Evolutionary conservation across 2,113 vertebrate genomes (phyloP).

Genomic region (Otis tarda): DNA sequence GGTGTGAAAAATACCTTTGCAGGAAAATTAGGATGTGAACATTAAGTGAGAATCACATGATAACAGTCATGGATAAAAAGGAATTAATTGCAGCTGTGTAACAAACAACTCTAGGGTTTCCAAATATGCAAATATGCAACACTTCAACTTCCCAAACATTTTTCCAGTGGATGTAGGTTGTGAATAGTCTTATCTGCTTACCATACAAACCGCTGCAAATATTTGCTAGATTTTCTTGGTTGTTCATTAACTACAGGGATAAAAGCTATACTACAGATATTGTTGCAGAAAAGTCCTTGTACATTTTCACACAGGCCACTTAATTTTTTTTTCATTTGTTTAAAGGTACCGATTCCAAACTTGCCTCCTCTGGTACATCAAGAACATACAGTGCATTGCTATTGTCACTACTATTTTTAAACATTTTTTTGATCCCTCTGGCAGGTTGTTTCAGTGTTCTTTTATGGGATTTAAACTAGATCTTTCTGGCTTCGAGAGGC

Average conservation of each 20-base stretch:
- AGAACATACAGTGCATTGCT: conserved; percentile 33
- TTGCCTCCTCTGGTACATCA: conserved; percentile 6
- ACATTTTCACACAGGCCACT: not conserved
- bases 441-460: conserved; percentile 40
- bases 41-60: not conserved
- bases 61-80: not conserved
- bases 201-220: not conserved
- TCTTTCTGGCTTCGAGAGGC: conserved; percentile 33
- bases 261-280: not conserved
- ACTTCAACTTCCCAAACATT: not conserved
- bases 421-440: conserved; percentile 44
- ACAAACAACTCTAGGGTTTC: not conserved
- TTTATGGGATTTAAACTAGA: conserved; percentile 60
- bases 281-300: not conserved
- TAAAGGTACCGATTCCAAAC: not conserved
- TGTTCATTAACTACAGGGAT: not conserved
- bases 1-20: not conserved
- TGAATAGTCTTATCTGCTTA: not conserved
- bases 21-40: not conserved
- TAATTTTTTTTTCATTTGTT: not conserved
- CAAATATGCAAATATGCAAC: not conserved
- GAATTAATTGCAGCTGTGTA: not conserved
- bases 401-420: conserved; percentile 42
- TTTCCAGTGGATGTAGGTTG: not conserved
- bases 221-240: not conserved